Conservation (phyloP, 2,797 vertebrate species). For the Typhlichthys subterraneus region DNA sequence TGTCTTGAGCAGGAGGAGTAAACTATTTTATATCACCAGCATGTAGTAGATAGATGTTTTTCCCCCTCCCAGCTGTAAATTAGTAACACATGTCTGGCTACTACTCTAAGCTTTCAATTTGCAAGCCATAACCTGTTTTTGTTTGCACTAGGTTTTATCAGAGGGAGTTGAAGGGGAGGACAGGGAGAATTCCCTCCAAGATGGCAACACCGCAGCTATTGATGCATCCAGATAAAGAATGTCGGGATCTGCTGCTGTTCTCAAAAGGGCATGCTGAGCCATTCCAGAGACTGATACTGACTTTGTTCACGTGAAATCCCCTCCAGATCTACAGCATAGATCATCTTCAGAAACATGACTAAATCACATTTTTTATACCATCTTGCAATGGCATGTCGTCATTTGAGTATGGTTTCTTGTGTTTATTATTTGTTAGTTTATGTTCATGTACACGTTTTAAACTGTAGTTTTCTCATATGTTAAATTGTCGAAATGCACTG, state of each 20-base stretch:
- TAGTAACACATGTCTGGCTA: not conserved
- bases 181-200: slow-evolving; percentile 41
- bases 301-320: slow-evolving; percentile 20
- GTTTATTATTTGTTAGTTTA: slow-evolving; percentile 9
- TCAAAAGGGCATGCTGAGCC: not conserved
- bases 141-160: slow-evolving; percentile 57
- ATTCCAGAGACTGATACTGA: slow-evolving; percentile 7
- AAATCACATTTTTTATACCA: not conserved
- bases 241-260: not conserved
- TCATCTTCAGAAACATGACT: not conserved
- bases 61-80: slow-evolving; percentile 3
- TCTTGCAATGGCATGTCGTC: not conserved
- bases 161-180: slow-evolving; percentile 59
- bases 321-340: slow-evolving; percentile 11
- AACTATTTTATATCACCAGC: not conserved
- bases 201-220: slow-evolving; percentile 26
- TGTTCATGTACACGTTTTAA: not conserved
- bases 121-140: slow-evolving; percentile 9
- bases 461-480: not conserved
- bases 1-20: too few species aligned
- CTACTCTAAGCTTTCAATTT: not conserved
- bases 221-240: slow-evolving; percentile 63
- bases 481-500: too few species aligned
- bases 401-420: not conserved
- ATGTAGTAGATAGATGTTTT: too few species aligned